Evolutionary conservation across 2,113 vertebrate genomes (phyloP), one percentile per base, ranked within the genome.

Genomic region (Bothrops jararaca): DNA sequence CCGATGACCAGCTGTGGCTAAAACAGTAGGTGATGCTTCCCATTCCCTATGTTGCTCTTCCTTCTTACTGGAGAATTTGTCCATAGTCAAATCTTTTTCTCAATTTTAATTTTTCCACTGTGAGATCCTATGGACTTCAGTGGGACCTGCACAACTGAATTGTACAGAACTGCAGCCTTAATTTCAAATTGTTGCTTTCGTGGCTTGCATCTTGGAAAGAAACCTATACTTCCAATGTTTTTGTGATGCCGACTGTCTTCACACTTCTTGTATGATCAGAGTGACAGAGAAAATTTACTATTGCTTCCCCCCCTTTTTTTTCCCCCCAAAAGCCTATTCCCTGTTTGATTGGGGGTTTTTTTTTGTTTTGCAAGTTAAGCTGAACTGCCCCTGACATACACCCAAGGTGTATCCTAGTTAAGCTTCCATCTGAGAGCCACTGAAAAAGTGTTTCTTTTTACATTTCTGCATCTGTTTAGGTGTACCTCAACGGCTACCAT

Each of bases 401-500:
- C 88, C 91, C 92, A 94, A 95, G 2, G 91, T 85, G 8, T 53
- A 52, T 93, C 92, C 97, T 95, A 94, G 56, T 95, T 94, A 0
- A 0, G 5, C 91, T 93, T 94, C n/a, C 93, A 94, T 95, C 91
- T 91, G 89, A 42, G 15, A 57, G 23, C n/a, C 23, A 60, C 92
- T 95, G 94, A 90, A 94, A 95, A 96, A 94, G 94, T 87, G 56
- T 91, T 69, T 96, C 95, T 80, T 88, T 97, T 96, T 89, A 94
- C 91, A 24, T 96, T 96, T 97, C 91, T 97, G 92, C 95, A 57
- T 97, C 50, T 97, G 85, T 97, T 96, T 97, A 98, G 99, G 99
- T 99, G 85, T 99, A 99, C 98, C 98, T 98, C 95, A 98, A 98
- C 80, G 99, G 99, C 98, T 99, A 98, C 98, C 99, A 99, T 58